These are phyloP conservation scores for Platysteira castanea DNA, from an alignment of 2,113 vertebrate species.

Conservation along the genomic window DNA sequence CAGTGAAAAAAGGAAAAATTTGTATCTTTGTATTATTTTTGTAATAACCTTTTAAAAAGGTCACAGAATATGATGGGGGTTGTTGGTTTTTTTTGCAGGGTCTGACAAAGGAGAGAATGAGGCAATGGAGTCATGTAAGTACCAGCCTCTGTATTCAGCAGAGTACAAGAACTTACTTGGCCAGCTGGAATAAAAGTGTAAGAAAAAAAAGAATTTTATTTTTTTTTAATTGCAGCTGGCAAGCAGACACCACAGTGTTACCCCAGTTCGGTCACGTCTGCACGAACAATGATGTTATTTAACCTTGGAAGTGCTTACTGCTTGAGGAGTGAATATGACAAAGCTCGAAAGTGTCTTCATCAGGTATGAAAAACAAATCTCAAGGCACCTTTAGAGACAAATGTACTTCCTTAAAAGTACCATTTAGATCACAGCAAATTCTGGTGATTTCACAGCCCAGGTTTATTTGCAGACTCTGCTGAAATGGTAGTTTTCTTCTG, in stretches of 20 bases:
- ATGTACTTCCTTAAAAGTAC: not conserved
- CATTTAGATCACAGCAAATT: not conserved
- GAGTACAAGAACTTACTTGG: not conserved
- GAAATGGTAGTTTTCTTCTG: not conserved
- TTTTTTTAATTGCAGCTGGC: slow-evolving; percentile 77
- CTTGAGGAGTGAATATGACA: slow-evolving; percentile 94
- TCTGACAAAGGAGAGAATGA: slow-evolving; percentile 95
- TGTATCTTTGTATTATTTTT: not conserved
- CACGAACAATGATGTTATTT: slow-evolving; percentile 95
- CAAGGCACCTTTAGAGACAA: not conserved
- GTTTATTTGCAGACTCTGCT: not conserved
- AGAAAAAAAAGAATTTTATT: not conserved
- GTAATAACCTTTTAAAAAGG: not conserved
- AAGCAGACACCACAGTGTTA: slow-evolving; percentile 93
- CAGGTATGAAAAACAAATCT: slow-evolving; percentile 77
- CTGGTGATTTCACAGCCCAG: not conserved
- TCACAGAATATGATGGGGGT: not conserved
- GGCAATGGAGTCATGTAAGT: slow-evolving; percentile 92
- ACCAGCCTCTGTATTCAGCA: not conserved
- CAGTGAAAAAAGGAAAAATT: not conserved
- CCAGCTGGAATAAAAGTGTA: not conserved
- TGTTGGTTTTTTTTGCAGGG: slow-evolving; percentile 68
- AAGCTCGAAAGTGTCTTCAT: slow-evolving; percentile 95
- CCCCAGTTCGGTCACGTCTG: slow-evolving; percentile 91
- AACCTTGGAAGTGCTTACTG: slow-evolving; percentile 98